phyloP scores from a whole-genome alignment of 2,888 invertebrate species.

The Halictus ligatus region DNA sequence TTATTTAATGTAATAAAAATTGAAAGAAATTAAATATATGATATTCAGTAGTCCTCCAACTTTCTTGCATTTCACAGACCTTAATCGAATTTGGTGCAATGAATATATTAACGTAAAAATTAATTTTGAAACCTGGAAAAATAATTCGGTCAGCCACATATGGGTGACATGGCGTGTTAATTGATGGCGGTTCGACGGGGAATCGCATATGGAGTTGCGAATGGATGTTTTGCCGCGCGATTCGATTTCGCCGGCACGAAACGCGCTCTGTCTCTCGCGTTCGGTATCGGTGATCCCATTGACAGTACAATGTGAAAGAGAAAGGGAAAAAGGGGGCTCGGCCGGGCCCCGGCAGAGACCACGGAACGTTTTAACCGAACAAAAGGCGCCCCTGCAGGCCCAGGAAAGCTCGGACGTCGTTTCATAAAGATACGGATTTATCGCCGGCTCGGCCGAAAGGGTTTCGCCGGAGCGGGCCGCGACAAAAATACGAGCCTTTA shows the following conservation, averaged over 20 bases:
- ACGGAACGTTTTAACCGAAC: constrained; percentile 67
- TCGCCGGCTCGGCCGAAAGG: constrained; percentile 69
- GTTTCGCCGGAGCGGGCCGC: constrained; percentile 61
- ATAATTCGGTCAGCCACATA: too few relatives aligned
- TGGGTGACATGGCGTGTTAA: too few relatives aligned
- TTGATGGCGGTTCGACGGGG: neutral
- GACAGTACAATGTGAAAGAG: constrained; percentile 66
- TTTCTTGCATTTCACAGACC: too few relatives aligned
- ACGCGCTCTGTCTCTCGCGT: constrained; percentile 35
- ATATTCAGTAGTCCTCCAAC: too few relatives aligned
- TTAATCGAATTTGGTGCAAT: too few relatives aligned
- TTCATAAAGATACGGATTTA: constrained; percentile 79
- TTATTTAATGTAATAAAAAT: too few relatives aligned
- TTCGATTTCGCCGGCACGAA: constrained; percentile 4
- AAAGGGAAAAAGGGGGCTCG: constrained; percentile 55
- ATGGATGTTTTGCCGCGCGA: neutral
- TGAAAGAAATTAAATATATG: too few relatives aligned
- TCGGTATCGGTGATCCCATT: constrained; percentile 62
- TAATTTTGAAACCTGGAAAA: too few relatives aligned
- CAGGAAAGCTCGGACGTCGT: constrained; percentile 70
- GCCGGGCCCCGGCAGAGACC: constrained; percentile 48
- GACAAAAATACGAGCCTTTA: constrained; percentile 76
- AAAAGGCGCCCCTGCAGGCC: constrained; percentile 69
- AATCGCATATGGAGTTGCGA: constrained; percentile 10
- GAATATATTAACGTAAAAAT: too few relatives aligned